Evolutionary conservation across 2,797 vertebrate genomes (phyloP).

Genomic region (Psittacula echo): DNA sequence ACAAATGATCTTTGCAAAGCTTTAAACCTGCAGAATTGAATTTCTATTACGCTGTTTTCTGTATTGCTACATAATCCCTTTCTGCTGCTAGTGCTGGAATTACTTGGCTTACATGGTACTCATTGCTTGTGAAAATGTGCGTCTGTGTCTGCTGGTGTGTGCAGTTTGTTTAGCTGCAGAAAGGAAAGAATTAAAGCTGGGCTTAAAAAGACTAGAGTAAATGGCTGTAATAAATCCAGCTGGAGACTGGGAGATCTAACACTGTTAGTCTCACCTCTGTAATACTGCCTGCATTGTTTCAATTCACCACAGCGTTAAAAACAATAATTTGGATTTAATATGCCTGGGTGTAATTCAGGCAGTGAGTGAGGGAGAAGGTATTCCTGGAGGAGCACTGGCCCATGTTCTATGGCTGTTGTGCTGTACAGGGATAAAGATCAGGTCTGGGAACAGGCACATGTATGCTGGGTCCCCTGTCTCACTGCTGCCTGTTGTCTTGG

Average conservation of each 20-base stretch:
- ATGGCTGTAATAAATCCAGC: not conserved
- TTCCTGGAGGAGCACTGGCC: not conserved
- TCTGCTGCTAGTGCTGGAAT: not conserved
- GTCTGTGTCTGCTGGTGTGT: not conserved
- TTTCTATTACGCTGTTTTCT: not conserved
- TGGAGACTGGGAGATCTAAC: not conserved
- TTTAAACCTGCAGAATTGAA: conserved; percentile 6
- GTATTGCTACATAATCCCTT: not conserved
- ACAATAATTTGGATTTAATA: not conserved
- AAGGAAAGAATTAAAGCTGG: not conserved
- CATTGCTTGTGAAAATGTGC: not conserved
- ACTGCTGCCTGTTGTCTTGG: not conserved
- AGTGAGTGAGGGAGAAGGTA: not conserved
- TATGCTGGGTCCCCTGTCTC: rapidly evolving
- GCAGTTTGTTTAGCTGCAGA: not conserved
- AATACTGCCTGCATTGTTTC: not conserved
- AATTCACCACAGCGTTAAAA: not conserved
- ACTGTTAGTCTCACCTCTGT: not conserved
- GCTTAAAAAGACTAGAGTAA: not conserved
- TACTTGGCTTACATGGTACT: not conserved
- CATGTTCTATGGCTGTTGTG: not conserved
- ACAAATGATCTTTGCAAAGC: not conserved
- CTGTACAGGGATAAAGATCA: not conserved
- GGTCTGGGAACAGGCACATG: not conserved
- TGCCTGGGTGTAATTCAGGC: not conserved